Percentiles rank a stretch among this genome's conserved stretches.
phyloP scores from a whole-genome alignment of 2,888 invertebrate species.

The Sminthurinus aureus region DNA sequence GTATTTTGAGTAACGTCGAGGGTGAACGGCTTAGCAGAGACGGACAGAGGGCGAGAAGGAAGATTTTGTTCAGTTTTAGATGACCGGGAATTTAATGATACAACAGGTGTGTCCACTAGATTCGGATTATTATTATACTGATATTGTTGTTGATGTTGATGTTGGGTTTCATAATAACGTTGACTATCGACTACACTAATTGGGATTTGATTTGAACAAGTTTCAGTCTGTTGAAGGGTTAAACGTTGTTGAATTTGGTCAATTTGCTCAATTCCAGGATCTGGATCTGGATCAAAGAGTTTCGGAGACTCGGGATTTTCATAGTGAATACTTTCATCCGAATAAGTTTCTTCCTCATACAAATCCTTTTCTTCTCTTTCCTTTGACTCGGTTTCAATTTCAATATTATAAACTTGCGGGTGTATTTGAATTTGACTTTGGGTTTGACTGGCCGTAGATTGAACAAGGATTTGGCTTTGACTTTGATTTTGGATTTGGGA shows the following conservation, averaged over 20 bases:
- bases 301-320: slow-evolving; percentile 4
- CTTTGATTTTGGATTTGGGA: slow-evolving; percentile 1
- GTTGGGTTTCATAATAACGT: no score
- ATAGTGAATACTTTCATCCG: background rate
- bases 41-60: slow-evolving; percentile 23
- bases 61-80: background rate
- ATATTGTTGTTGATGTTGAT: background rate
- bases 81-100: background rate
- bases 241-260: background rate
- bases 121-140: background rate
- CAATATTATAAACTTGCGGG: background rate
- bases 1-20: background rate
- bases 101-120: no score
- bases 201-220: background rate
- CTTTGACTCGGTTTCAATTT: slow-evolving; percentile 1
- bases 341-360: background rate
- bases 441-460: background rate
- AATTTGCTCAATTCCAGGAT: background rate
- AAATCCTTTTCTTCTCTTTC: background rate
- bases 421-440: background rate
- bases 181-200: background rate
- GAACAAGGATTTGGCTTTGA: background rate
- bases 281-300: background rate
- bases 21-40: slow-evolving; percentile 23
- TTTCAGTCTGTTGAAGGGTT: slow-evolving; percentile 10